These are phyloP conservation scores for Heliconius ismenius DNA, from an alignment of 2,888 invertebrate genomes.

Conservation along the genomic window DNA sequence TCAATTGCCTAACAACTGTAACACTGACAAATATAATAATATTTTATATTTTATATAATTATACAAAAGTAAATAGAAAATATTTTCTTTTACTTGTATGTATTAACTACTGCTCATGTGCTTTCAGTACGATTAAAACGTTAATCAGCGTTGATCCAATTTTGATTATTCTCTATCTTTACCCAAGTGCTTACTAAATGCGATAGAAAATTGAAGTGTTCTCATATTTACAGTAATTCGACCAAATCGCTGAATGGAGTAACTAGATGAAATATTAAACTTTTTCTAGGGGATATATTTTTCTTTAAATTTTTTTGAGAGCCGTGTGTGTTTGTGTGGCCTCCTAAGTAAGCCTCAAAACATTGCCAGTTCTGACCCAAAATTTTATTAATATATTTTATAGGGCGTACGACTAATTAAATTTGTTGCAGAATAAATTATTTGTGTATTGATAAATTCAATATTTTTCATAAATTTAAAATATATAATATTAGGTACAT, in stretches of 20 bases:
- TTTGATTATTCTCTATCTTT: neutral
- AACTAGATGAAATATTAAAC: neutral
- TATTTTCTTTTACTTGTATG: neutral
- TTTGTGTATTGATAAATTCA: neutral
- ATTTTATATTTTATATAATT: too few species aligned
- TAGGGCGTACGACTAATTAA: neutral
- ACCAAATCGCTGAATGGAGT: neutral
- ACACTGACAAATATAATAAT: too few species aligned
- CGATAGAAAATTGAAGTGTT: neutral
- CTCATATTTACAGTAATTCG: neutral
- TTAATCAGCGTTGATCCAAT: conserved; percentile 12
- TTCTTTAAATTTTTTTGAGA: too few species aligned
- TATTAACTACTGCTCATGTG: neutral
- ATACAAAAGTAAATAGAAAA: neutral
- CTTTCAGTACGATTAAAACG: conserved; percentile 1
- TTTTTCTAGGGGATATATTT: neutral
- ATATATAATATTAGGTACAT: too few species aligned
- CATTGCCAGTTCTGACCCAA: neutral
- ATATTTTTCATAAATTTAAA: neutral
- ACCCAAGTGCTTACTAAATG: neutral
- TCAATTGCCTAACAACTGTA: too few species aligned
- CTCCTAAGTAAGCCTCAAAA: too few species aligned
- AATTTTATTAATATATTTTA: neutral
- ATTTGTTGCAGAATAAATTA: neutral
- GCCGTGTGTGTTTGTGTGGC: too few species aligned